These are phyloP conservation scores for Corythornis cristatus DNA, from an alignment of 2,113 vertebrate genomes.

Conservation along the genomic window DNA sequence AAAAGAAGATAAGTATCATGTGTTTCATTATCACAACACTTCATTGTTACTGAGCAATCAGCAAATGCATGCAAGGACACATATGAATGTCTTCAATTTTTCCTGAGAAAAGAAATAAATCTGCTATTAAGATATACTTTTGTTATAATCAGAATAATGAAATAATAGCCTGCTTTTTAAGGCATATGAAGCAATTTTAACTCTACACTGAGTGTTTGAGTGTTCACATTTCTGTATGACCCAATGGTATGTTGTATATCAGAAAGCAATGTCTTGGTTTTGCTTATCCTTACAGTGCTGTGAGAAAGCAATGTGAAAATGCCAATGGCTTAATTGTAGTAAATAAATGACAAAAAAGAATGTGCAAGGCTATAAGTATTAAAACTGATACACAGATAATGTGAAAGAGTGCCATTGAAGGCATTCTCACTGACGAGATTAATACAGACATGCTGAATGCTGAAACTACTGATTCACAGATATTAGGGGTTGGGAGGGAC, in stretches of 20 bases:
- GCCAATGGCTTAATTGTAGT: neutral
- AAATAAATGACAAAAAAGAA: neutral
- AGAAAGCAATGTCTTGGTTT: neutral
- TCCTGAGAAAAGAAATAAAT: neutral
- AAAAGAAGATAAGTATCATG: slow-evolving; percentile 97
- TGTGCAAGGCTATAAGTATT: neutral
- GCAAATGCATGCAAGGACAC: neutral
- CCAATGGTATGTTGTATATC: neutral
- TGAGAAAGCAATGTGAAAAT: neutral
- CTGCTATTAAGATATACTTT: neutral
- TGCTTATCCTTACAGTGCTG: neutral
- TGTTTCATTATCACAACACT: neutral
- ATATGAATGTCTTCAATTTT: neutral
- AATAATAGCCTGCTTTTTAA: neutral
- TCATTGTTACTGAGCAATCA: neutral
- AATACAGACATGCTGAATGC: neutral
- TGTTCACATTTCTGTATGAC: neutral
- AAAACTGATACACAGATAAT: neutral
- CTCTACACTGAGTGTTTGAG: neutral
- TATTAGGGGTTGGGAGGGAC: no score
- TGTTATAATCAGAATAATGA: neutral
- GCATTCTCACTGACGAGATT: neutral
- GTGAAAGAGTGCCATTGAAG: neutral
- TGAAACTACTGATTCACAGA: neutral
- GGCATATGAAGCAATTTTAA: neutral